These are phyloP conservation scores for Graptemys geographica DNA, from an alignment of 2,797 vertebrate species.

Conservation along the genomic window DNA sequence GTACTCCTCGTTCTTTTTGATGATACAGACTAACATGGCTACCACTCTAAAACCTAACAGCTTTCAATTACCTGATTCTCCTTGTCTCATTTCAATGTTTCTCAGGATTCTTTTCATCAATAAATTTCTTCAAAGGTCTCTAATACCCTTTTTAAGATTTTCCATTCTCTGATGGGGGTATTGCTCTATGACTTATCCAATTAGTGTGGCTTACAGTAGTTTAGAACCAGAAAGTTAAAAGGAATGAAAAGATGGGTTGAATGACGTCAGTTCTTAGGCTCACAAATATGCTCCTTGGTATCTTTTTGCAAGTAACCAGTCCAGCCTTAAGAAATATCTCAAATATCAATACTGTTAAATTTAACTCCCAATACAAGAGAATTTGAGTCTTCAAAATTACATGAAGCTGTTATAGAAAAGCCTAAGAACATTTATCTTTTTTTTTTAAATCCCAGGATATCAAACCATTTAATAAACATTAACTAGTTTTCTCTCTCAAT, in stretches of 20 bases:
- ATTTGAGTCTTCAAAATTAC: conserved; percentile 28
- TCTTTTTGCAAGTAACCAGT: conserved; percentile 10
- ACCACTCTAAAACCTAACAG: background rate
- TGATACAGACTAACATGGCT: no score
- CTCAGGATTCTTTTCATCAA: conserved; percentile 3
- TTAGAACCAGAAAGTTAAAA: conserved; percentile 31
- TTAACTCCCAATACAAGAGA: rapidly evolving
- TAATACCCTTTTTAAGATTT: conserved; percentile 10
- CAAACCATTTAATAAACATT: background rate
- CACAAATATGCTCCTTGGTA: background rate
- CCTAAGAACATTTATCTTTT: background rate
- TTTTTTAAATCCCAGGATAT: conserved; percentile 10
- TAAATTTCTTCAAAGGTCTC: conserved; percentile 4
- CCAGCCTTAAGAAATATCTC: background rate
- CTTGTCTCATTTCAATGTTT: conserved; percentile 22
- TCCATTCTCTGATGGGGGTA: background rate
- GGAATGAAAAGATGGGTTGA: conserved; percentile 27
- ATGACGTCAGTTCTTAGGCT: background rate
- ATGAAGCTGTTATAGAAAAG: background rate
- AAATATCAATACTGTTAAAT: background rate
- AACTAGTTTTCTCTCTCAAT: background rate
- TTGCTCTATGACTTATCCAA: background rate
- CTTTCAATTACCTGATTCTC: conserved; percentile 37
- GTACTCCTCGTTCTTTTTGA: no score
- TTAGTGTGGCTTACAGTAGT: conserved; percentile 8